Evolutionary conservation across 1,140 invertebrate species (phyloP), one percentile per base, ranked within the genome.

Genomic region (Bombus difficillimus): DNA sequence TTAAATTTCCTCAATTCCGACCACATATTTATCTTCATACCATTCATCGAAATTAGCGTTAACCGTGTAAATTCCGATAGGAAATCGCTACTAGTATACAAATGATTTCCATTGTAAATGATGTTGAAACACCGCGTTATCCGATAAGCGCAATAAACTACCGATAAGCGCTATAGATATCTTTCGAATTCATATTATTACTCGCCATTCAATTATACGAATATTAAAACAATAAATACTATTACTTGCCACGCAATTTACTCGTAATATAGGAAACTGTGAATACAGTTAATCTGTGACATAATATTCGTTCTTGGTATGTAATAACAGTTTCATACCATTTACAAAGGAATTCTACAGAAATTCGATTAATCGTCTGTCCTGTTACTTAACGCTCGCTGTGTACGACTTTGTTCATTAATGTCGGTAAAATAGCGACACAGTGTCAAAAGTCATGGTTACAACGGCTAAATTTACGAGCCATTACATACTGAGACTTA

Each of bases 361-460:
- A 64, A 64, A 62, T 13, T 32, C 37, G 37, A 64, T 64, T 25
- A 41, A 62, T 77, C 37, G 25, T 3, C 1, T n/a, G 9, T n/a
- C 4, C 4, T 6, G n/a, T 57, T 80, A 28, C 28, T 12, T 47
- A 47, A 69, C 12, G 4, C 32, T 9, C 15, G 1, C 0, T 69
- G 37, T 72, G n/a, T 47, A 32, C 34, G 28, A n/a, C 3, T 6
- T 53, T 18, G 68, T 57, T 72, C 37, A 66, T 72, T 71, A 69
- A 39, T 13, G 47, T 28, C 39, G 43, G 15, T 62, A 39, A 81
- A 71, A 71, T 71, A 41, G 28, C 15, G 34, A 3, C 18, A 32
- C 77, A 34, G 4, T 59, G 79, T 39, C 68, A 72, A 81, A 81
- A 37, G 68, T 81, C 47, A 71, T 10, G 25, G 79, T 71, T 81